Percentiles rank a stretch among this genome's conserved stretches.
Conservation (phyloP, 2,797 vertebrate species). For the Alauda arvensis region DNA sequence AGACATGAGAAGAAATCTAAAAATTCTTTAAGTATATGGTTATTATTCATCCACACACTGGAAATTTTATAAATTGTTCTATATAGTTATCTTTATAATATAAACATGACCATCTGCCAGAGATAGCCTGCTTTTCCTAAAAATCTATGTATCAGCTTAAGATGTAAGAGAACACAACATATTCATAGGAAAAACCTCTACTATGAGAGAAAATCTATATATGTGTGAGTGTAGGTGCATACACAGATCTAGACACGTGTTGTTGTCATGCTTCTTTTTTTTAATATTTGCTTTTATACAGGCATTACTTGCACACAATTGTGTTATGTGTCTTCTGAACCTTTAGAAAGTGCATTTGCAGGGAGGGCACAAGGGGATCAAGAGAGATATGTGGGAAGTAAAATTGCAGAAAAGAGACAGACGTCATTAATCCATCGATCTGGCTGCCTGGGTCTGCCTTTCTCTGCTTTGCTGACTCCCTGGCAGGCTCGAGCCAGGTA, state of each 20-base stretch:
- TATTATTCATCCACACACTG: background rate
- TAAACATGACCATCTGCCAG: background rate
- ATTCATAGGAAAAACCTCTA: background rate
- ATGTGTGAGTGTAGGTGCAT: background rate
- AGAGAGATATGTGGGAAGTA: constrained; percentile 25
- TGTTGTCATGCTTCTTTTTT: background rate
- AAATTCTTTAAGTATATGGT: background rate
- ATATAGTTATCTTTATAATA: background rate
- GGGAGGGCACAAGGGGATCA: constrained; percentile 3
- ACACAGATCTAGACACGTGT: background rate
- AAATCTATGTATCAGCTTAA: background rate
- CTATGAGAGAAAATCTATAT: background rate
- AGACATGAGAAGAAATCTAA: background rate
- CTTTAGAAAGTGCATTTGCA: background rate
- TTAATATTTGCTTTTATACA: background rate
- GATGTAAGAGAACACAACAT: background rate
- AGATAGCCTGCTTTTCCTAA: background rate
- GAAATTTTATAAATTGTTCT: constrained; percentile 2
- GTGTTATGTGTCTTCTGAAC: background rate
- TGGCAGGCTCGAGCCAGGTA: constrained; percentile 52
- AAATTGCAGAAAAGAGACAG: constrained; percentile 51
- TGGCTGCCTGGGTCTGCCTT: constrained; percentile 33
- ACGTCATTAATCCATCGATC: constrained; percentile 62
- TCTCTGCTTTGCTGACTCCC: constrained; percentile 53
- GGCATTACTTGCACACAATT: background rate